These are phyloP conservation scores for Amphipyra tragopoginis DNA, from an alignment of 2,888 invertebrate species.

Conservation along the genomic window DNA sequence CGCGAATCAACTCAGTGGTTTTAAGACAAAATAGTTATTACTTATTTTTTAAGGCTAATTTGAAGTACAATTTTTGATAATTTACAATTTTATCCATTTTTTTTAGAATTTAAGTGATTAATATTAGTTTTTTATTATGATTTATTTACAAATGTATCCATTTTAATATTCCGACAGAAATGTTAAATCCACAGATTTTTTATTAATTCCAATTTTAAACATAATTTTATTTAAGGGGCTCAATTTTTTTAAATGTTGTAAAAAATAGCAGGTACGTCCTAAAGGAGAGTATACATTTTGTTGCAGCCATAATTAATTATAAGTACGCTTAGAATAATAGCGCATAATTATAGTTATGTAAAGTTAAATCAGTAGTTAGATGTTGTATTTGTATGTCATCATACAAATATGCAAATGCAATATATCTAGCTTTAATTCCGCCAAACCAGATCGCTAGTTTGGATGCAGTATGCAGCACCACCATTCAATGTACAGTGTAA, in stretches of 20 bases:
- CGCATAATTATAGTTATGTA: too few relatives aligned
- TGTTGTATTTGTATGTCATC: too few relatives aligned
- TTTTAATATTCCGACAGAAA: slow-evolving; percentile 5
- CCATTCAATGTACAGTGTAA: too few relatives aligned
- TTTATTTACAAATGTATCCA: slow-evolving; percentile 2
- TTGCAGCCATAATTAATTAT: too few relatives aligned
- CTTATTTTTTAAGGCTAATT: slow-evolving; percentile 15
- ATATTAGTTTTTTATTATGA: slow-evolving; percentile 1
- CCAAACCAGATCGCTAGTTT: too few relatives aligned
- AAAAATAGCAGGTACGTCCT: too few relatives aligned
- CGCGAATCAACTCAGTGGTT: not conserved
- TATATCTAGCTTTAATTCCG: too few relatives aligned
- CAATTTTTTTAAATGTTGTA: slow-evolving; percentile 15
- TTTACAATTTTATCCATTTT: slow-evolving; percentile 20
- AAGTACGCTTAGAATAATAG: too few relatives aligned
- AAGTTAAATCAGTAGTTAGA: too few relatives aligned
- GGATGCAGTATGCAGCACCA: too few relatives aligned
- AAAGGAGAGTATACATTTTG: too few relatives aligned
- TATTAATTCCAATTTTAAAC: slow-evolving; percentile 14
- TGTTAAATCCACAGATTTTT: slow-evolving; percentile 20
- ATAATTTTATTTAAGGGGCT: slow-evolving; percentile 21
- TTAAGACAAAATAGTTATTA: slow-evolving; percentile 1
- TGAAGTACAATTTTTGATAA: slow-evolving; percentile 41
- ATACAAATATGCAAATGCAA: too few relatives aligned
- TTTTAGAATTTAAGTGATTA: slow-evolving; percentile 7